Base-by-base conservation (phyloP, 2,888 invertebrate genomes). In the Ormia ochracea region DNA sequence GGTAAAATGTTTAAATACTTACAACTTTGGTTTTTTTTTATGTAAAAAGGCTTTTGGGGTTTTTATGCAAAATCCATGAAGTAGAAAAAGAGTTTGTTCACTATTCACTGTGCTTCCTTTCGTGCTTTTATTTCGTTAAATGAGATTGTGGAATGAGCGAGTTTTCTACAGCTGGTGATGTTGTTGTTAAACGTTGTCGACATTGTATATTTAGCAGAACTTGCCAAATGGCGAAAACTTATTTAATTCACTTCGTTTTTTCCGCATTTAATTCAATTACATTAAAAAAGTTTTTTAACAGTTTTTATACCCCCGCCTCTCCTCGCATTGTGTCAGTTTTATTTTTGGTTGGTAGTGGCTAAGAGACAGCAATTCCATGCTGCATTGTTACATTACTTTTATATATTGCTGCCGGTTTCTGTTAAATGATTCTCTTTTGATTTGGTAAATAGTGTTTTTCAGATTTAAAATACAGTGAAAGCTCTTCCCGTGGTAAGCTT, bases 161-260 rank as follows among this genome's bases (percentile, higher is more conserved):
- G 23, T 63, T 33, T 59, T 61, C 33, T 69, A 43, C 36, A 59
- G 72, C 45, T 72, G 69, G 61, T 33, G 56, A 14, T 63, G 45
- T 59, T 66, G 78, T 65, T 74, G 73, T 80, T 81, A 81, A 81
- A 78, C 52, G 73, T 65, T 81, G 82, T 81, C 81, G 83, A 78
- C 81, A 83, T 81, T 81, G 80, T 82, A 48, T 65, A 52, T 81
- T 73, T 59, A 77, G 75, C 74, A 70, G 72, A 78, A 76, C 70
- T 78, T 81, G 72, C 77, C 74, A 79, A 82, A 82, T 82, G 82
- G 83, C 82, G 80, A 78, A 83, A 88, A 87, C 88, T 88, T 87
- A 88, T 88, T 88, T 87, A 88, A 87, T 87, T 87, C 88, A 87
- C 88, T 87, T 86, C 87, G 87, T 84, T 88, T 88, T 87, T 87